phyloP scores from a whole-genome alignment of 2,797 vertebrate species.

The Platalea minor region DNA sequence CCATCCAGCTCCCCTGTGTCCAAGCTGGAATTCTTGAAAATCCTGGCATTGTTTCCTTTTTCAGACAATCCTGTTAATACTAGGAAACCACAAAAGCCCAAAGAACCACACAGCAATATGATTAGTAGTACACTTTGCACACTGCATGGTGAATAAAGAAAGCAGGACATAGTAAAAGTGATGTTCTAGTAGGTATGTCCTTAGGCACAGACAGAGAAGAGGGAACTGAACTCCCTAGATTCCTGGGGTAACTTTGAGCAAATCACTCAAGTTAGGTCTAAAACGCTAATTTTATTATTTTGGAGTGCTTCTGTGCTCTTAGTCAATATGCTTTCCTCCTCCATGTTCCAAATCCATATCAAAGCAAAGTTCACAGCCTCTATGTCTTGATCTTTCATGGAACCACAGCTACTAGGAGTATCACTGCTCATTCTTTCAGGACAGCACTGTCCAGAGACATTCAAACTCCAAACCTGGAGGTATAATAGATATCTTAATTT shows the following conservation, averaged over 20 bases:
- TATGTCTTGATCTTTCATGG: neutral
- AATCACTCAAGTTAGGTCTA: neutral
- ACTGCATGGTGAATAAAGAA: neutral
- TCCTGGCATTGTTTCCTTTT: neutral
- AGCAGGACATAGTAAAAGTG: neutral
- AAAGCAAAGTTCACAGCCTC: neutral
- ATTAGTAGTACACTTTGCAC: neutral
- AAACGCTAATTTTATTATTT: neutral
- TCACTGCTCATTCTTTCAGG: neutral
- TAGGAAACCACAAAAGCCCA: neutral
- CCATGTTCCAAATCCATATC: neutral
- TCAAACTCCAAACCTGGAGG: neutral
- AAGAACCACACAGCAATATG: neutral
- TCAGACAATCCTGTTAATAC: neutral
- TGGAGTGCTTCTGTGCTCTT: neutral
- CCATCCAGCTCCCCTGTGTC: neutral
- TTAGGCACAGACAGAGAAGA: neutral
- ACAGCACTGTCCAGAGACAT: neutral
- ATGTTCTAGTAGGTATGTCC: neutral
- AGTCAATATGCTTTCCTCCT: neutral
- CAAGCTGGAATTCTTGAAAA: conserved; percentile 43
- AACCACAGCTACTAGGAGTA: neutral
- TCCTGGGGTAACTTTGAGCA: neutral
- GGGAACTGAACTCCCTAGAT: neutral
- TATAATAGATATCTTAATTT: neutral